Evolutionary conservation across 2,113 vertebrate species (phyloP), one percentile per base, ranked within the genome.

Genomic region (Pungitius pungitius): DNA sequence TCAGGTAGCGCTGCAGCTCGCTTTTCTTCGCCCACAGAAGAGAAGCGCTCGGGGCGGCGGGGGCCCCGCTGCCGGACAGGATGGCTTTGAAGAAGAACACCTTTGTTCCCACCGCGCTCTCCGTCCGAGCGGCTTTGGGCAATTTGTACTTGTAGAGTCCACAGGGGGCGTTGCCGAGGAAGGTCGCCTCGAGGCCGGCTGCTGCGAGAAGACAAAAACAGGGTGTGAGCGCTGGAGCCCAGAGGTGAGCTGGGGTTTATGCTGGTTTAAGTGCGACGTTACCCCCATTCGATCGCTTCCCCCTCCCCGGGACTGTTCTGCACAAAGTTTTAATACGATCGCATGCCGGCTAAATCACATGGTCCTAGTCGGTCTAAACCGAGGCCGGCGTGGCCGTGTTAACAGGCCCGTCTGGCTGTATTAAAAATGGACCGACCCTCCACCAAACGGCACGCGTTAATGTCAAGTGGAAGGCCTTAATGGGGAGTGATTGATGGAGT

Each of bases 11-110:
- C 60, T 92, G 92, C 82, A 99, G 87, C 83, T 99, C 98, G 0
- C 93, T 92, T 80, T 95, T 95, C 73, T 91, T 95, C 89, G 95
- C 90, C 98, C 98, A 99, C 27, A 95, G 82, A 14, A 94, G 80
- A n/a, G 87, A 62, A 54, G 75, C 45, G 20, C 80, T 62, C 75
- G 33, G 0, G 22, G 83, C 40, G 8, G 81, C 66, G 8, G 90
- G 57, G 35, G 91, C 73, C 17, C 86, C 83, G 2, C 63, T 66
- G n/a, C 78, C 92, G 0, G 94, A 90, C 37, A 98, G 91, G 8
- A 97, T 27, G 20, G 98, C 97, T 94, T 99, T 99, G 93, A 98
- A 99, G 92, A 99, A 99, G 92, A 99, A 99, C 6, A 99, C 92
- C 90, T 97, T 99, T 69, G 91, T 93, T 68, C 98, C 98, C 0